These are phyloP conservation scores for Hemicentrotus pulcherrimus DNA, from an alignment of 35 echinoderm and acorn worm genomes.

Conservation along the genomic window DNA sequence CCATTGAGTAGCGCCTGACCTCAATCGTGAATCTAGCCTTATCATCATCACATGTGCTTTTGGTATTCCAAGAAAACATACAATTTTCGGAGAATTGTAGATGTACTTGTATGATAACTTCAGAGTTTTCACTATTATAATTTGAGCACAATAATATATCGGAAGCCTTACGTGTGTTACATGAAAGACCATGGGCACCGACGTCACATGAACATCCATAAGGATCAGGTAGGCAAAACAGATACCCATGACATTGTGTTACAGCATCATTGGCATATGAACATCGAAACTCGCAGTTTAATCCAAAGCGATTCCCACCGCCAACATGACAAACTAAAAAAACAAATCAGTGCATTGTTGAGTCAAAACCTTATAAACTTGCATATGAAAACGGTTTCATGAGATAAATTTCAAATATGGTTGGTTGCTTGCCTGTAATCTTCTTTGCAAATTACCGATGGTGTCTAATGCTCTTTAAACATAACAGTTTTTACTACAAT, in stretches of 20 bases:
- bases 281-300: background rate
- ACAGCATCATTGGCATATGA: too few species aligned
- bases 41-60: background rate
- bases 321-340: background rate
- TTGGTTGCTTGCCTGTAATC: too few species aligned
- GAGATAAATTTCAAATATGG: too few species aligned
- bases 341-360: background rate
- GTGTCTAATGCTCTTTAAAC: too few species aligned
- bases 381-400: too few species aligned
- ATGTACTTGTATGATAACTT: background rate
- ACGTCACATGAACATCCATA: slow-evolving; percentile 34
- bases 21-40: too few species aligned
- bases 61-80: background rate
- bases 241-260: background rate
- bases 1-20: background rate
- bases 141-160: too few species aligned
- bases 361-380: too few species aligned
- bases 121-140: background rate
- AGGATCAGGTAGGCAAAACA: slow-evolving; percentile 7
- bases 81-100: too few species aligned
- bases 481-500: too few species aligned
- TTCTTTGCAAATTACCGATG: too few species aligned
- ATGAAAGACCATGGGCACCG: background rate
- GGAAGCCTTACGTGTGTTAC: background rate
- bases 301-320: slow-evolving; percentile 18